phyloP scores from a whole-genome alignment of 2,113 vertebrate species.

The Rynchops niger region DNA sequence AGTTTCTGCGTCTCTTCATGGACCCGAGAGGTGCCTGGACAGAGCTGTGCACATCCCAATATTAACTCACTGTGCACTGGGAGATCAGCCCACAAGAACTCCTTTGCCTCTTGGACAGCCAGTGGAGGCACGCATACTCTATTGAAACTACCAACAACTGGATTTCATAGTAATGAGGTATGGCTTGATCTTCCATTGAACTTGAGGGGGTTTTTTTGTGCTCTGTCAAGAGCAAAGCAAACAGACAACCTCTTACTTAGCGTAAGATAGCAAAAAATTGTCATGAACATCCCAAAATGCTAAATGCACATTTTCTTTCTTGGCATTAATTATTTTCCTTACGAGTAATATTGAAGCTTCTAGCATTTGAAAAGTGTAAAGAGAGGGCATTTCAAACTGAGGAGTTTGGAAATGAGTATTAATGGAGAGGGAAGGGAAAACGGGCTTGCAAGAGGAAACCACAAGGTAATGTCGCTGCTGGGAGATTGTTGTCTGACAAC shows the following conservation, averaged over 20 bases:
- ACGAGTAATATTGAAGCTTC: neutral
- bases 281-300: neutral
- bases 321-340: neutral
- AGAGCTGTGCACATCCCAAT: neutral
- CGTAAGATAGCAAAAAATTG: neutral
- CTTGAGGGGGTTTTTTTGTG: neutral
- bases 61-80: neutral
- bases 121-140: neutral
- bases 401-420: neutral
- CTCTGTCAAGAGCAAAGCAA: neutral
- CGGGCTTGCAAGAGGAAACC: neutral
- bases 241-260: neutral
- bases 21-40: neutral
- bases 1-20: neutral
- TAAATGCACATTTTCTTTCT: neutral
- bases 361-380: neutral
- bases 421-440: neutral
- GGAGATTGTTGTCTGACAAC: slow-evolving; percentile 12
- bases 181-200: neutral
- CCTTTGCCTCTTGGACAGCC: neutral
- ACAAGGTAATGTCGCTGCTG: neutral
- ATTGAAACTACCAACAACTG: neutral
- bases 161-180: neutral
- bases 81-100: neutral
- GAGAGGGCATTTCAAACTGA: neutral